Evolutionary conservation across 2,113 vertebrate species (phyloP).

Genomic region (Epinephelus fuscoguttatus): DNA sequence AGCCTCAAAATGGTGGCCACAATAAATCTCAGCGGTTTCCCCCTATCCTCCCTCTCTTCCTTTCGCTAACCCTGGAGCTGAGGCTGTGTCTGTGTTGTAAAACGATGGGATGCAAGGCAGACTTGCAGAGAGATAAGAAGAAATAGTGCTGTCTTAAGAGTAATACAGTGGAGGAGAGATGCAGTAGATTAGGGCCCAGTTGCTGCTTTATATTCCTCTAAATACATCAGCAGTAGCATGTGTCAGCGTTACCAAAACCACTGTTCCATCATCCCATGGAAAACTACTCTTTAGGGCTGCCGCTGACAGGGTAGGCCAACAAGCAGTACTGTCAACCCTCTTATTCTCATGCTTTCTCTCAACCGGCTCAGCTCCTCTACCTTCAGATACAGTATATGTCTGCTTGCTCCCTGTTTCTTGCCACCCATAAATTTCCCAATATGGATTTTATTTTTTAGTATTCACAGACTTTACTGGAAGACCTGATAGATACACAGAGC

Average conservation of each 20-base stretch:
- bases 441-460: conserved; percentile 18
- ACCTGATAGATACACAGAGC: neutral
- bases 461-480: neutral
- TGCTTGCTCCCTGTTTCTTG: conserved; percentile 11
- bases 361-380: conserved; percentile 24
- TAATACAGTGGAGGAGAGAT: conserved; percentile 80
- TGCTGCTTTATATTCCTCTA: conserved; percentile 80
- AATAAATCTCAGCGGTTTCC: conserved; percentile 69
- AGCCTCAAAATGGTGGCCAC: conserved; percentile 70
- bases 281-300: conserved; percentile 69
- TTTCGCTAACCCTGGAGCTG: conserved; percentile 57
- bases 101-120: conserved; percentile 60
- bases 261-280: conserved; percentile 77
- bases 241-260: conserved; percentile 75
- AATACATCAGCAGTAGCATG: conserved; percentile 81
- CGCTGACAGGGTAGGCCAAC: conserved; percentile 49
- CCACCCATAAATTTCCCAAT: conserved; percentile 19
- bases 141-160: conserved; percentile 81
- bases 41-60: conserved; percentile 38
- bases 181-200: conserved; percentile 75
- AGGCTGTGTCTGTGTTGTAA: conserved; percentile 71
- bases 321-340: conserved; percentile 44
- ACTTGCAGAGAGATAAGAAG: conserved; percentile 79
- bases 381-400: conserved; percentile 12
- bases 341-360: conserved; percentile 34